Evolutionary conservation across 92 coral and sea anemone species (phyloP).

Genomic region (Muricea muricata): DNA sequence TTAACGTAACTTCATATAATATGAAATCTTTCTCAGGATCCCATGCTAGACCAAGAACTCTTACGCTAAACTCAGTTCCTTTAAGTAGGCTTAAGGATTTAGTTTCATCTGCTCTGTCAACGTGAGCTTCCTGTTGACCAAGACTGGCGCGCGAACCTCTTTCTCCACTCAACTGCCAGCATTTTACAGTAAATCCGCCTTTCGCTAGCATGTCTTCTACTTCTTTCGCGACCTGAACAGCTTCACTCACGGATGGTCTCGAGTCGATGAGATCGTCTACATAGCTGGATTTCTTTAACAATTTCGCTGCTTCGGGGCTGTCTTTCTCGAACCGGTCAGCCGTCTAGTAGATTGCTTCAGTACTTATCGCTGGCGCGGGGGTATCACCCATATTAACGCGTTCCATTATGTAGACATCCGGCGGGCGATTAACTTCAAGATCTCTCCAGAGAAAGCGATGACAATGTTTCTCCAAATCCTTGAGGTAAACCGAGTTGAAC

Average conservation of each 20-base stretch:
- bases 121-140: neutral
- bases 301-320: slow-evolving; percentile 51
- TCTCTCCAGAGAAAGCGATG: slow-evolving; percentile 47
- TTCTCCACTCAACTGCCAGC: slow-evolving; percentile 72
- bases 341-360: slow-evolving; percentile 59
- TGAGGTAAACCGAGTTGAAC: slow-evolving; percentile 53
- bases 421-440: slow-evolving; percentile 26
- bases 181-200: slow-evolving; percentile 64
- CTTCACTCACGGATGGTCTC: neutral
- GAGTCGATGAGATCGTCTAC: slow-evolving; percentile 32
- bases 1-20: slow-evolving; percentile 9
- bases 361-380: slow-evolving; percentile 67
- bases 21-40: neutral
- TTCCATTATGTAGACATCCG: slow-evolving; percentile 54
- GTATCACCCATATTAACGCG: slow-evolving; percentile 57
- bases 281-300: slow-evolving; percentile 36
- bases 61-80: neutral
- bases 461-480: slow-evolving; percentile 52
- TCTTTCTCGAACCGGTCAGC: slow-evolving; percentile 53
- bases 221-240: slow-evolving; percentile 21
- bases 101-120: neutral
- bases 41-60: neutral
- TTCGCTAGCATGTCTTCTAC: slow-evolving; percentile 49
- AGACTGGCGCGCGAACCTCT: too few relatives aligned
- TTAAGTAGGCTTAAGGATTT: slow-evolving; percentile 16